Conservation (phyloP, 1,140 invertebrate species). For the Cydia splendana region DNA sequence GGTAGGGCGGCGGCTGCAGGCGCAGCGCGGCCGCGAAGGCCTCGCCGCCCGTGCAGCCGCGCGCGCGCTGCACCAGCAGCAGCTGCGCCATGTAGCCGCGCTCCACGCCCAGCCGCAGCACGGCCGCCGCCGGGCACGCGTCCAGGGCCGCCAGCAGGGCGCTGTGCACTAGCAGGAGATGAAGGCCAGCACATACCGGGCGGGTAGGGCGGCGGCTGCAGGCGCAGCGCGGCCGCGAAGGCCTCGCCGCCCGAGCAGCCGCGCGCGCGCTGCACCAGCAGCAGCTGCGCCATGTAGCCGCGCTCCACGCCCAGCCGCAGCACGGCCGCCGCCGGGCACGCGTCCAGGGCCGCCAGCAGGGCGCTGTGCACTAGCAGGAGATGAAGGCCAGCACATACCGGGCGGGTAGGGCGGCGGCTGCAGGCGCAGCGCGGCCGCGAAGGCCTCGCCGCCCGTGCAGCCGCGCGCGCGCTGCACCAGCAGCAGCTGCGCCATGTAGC, state of each 20-base stretch:
- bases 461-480: slow-evolving; percentile 93
- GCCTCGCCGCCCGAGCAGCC: slow-evolving; percentile 91
- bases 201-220: slow-evolving; percentile 79
- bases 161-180: slow-evolving; percentile 40
- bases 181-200: slow-evolving; percentile 51
- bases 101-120: slow-evolving; percentile 83
- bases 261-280: slow-evolving; percentile 92
- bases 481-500: slow-evolving; percentile 95
- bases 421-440: slow-evolving; percentile 85
- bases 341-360: slow-evolving; percentile 67
- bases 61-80: slow-evolving; percentile 92
- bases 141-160: slow-evolving; percentile 69
- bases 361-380: slow-evolving; percentile 48
- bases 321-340: slow-evolving; percentile 74
- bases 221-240: slow-evolving; percentile 85
- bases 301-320: slow-evolving; percentile 85
- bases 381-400: slow-evolving; percentile 41
- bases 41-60: slow-evolving; percentile 91
- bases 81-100: slow-evolving; percentile 95
- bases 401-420: slow-evolving; percentile 79
- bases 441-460: slow-evolving; percentile 89
- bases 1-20: slow-evolving; percentile 79
- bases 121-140: slow-evolving; percentile 71
- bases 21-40: slow-evolving; percentile 86
- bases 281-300: slow-evolving; percentile 94